These are phyloP conservation scores for Drosophila engyochracea DNA, from an alignment of 2,888 invertebrate genomes.

Conservation along the genomic window DNA sequence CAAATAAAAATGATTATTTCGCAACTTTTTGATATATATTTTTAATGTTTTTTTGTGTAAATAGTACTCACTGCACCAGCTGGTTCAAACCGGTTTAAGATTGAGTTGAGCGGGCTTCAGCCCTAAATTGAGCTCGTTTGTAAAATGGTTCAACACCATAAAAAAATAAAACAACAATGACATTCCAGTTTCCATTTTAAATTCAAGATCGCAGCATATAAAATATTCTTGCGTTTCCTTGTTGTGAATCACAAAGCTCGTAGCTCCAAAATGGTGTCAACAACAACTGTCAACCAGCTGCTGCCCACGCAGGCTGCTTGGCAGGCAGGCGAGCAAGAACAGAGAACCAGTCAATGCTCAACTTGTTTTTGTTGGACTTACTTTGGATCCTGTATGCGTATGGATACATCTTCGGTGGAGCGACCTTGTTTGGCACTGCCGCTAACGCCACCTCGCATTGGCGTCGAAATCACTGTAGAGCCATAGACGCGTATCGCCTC, in stretches of 20 bases:
- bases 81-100: slow-evolving; percentile 6
- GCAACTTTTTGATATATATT: background rate
- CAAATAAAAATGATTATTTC: background rate
- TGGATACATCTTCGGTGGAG: slow-evolving; percentile 87
- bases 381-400: slow-evolving; percentile 86
- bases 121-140: background rate
- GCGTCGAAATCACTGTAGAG: slow-evolving; percentile 90
- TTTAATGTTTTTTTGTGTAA: background rate
- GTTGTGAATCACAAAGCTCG: slow-evolving; percentile 22
- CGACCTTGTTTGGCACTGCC: slow-evolving; percentile 84
- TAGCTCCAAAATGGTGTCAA: slow-evolving; percentile 64
- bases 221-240: slow-evolving; percentile 23
- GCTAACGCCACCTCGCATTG: slow-evolving; percentile 86
- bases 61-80: slow-evolving; percentile 3
- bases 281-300: slow-evolving; percentile 48
- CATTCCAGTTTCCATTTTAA: background rate
- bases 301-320: slow-evolving; percentile 42
- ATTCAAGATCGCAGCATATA: background rate
- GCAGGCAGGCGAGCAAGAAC: slow-evolving; percentile 21
- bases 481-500: slow-evolving; percentile 94
- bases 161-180: background rate
- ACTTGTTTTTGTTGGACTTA: slow-evolving; percentile 70
- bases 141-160: slow-evolving; percentile 7
- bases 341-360: slow-evolving; percentile 35
- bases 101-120: background rate